Evolutionary conservation across 2,113 vertebrate genomes (phyloP), one percentile per base, ranked within the genome.

Genomic region (Thunnus thynnus): DNA sequence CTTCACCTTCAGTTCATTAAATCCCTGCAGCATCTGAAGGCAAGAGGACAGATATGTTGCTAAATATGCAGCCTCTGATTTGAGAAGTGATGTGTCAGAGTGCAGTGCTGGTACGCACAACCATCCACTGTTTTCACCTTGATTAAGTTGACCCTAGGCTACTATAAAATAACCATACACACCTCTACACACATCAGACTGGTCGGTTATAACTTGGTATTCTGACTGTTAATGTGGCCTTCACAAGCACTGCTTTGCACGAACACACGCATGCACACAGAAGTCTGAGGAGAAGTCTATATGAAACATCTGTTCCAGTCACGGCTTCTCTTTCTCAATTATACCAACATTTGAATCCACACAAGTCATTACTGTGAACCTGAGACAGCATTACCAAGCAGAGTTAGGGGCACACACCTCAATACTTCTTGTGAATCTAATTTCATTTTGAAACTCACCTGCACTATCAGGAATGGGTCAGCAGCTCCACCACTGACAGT

Each of bases 301-400:
- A 94, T 92, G 94, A 95, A 95, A 93, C 94, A 97, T 96, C 95
- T 96, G 96, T 96, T 97, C 89, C 93, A 94, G 95, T 96, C 96
- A 95, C 92, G 95, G 91, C 94, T 94, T 89, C 93, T 94, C 82
- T 94, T 94, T 94, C 94, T 96, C 95, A 88, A 95, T 96, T 96
- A 95, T 91, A 93, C 89, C 91, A 93, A 71, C 82, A 88, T 96
- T 95, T 94, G 94, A 96, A 95, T 95, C 88, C 78, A 46, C 88
- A 92, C 83, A 92, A 91, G 94, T 55, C 60, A 88, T 95, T 94
- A 95, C 95, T 1, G 60, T 78, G 72, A 54, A 13, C 44, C 94
- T 96, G 92, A 93, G 95, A 94, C 70, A 67, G 82, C 22, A 11
- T 73, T 48, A 27, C 17, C n/a, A 6, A 52, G 72, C 27, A 13